Evolutionary conservation across 2,888 invertebrate genomes (phyloP).

Genomic region (Hemistola chrysoprasaria): DNA sequence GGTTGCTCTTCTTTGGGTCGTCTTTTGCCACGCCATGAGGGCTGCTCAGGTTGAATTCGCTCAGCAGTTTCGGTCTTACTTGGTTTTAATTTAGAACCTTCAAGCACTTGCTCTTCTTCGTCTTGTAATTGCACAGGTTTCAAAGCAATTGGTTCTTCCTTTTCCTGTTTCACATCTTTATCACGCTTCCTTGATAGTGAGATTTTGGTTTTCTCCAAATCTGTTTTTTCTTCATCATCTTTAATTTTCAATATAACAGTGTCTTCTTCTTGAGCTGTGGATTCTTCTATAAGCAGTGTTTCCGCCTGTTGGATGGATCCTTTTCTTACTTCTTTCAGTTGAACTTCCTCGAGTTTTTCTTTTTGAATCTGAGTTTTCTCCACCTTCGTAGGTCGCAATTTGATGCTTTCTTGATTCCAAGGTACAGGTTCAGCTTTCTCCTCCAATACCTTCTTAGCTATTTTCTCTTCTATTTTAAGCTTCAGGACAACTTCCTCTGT

Average conservation of each 20-base stretch:
- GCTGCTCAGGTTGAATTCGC: conserved; percentile 49
- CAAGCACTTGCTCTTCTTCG: conserved; percentile 30
- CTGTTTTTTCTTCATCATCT: conserved; percentile 34
- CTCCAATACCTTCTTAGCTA: conserved; percentile 30
- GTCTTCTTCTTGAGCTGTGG: conserved; percentile 81
- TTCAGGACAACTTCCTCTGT: conserved; percentile 38
- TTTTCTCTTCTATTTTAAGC: conserved; percentile 34
- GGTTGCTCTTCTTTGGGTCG: conserved; percentile 56
- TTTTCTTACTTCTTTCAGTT: conserved; percentile 60
- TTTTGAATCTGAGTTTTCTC: conserved; percentile 78
- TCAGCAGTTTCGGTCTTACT: conserved; percentile 53
- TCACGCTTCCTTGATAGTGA: conserved; percentile 4
- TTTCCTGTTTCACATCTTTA: conserved; percentile 11
- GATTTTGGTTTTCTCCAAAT: conserved; percentile 1
- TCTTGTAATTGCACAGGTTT: conserved; percentile 37
- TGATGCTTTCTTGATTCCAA: conserved; percentile 85
- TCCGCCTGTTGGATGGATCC: conserved; percentile 59
- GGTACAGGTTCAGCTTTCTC: conserved; percentile 63
- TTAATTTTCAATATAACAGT: conserved; percentile 75
- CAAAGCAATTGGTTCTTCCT: conserved; percentile 1
- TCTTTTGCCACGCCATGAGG: conserved; percentile 44
- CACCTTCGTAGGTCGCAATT: conserved; percentile 82
- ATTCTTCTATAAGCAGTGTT: conserved; percentile 74
- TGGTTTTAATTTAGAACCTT: conserved; percentile 59
- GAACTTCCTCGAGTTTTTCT: conserved; percentile 75